These are phyloP conservation scores for Heliangelus exortis DNA, from an alignment of 2,797 vertebrate species.

Conservation along the genomic window DNA sequence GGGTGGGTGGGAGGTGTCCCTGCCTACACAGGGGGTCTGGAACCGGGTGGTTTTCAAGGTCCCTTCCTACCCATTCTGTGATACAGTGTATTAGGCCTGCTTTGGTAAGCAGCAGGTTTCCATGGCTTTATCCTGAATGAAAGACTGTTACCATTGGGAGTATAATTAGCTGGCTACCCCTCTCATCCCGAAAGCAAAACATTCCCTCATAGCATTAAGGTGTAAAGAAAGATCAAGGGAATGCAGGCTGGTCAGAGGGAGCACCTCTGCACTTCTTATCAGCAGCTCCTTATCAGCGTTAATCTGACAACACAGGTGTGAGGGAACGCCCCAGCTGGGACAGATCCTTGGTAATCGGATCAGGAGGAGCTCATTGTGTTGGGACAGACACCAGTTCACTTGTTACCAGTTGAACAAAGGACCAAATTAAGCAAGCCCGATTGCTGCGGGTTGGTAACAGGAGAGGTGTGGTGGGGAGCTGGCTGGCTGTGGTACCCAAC, in stretches of 20 bases:
- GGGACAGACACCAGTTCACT: not conserved
- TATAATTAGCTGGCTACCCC: not conserved
- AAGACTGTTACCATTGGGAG: not conserved
- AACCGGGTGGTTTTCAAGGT: too few relatives aligned
- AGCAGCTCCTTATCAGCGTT: not conserved
- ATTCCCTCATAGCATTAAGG: not conserved
- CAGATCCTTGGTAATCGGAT: not conserved
- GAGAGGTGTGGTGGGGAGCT: not conserved
- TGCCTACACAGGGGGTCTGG: too few relatives aligned
- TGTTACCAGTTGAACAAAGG: not conserved
- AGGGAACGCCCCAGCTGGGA: constrained; percentile 33
- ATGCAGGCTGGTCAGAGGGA: fast-evolving
- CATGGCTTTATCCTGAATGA: not conserved
- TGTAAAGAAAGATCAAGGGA: constrained; percentile 36
- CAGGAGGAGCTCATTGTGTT: not conserved
- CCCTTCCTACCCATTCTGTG: too few relatives aligned
- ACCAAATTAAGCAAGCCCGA: not conserved
- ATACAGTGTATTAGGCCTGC: not conserved
- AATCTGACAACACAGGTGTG: constrained; percentile 86
- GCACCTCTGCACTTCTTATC: not conserved
- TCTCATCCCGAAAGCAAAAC: constrained; percentile 9
- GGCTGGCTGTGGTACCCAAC: not conserved
- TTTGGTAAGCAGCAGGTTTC: not conserved
- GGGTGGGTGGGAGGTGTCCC: too few relatives aligned
- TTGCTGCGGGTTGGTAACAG: not conserved